Base-by-base conservation (phyloP, 2,888 invertebrate genomes). In the Amphipoea lucens region DNA sequence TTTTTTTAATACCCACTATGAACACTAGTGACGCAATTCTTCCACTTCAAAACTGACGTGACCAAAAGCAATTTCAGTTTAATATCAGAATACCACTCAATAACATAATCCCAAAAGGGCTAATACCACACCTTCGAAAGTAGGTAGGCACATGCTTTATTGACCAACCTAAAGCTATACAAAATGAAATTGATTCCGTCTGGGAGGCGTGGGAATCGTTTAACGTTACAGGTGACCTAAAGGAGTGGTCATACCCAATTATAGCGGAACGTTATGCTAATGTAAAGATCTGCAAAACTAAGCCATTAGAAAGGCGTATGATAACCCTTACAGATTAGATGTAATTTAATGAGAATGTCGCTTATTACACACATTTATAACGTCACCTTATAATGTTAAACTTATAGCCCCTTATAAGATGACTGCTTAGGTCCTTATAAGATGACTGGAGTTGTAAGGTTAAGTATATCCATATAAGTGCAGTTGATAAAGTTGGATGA, bases 241-340 rank as follows among this genome's bases (percentile, higher is more conserved):
- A 83, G 85, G 86, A 83, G 86, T 85, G 85, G 86, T 70, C 76
- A 75, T 77, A 75, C 76, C 83, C 85, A 83, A 86, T 77, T 86
- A 85, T 70, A 81, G 86, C 4, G 68, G 2, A 54, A 48, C 14
- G 74, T 67, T 83, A 85, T 86, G 81, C 40, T 83, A 81, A 86
- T 74, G 66, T 36, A 54, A 66, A 71, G 83, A 83, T 83, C 76
- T 80, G 75, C 80, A 63, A 80, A 85, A 83, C 83, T 79, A 70
- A 76, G 66, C 83, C 60, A 86, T 86, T 85, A 83, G 83, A 80
- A 83, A 86, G 80, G 80, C 57, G 7, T 4, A 6, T n/a, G 85
- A 86, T 86, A 85, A 83, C 83, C 86, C 80, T 80, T 70, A 42
- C 23, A 75, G 83, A 85, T 85, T 62, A 75, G 40, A 48, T 67